Percentiles rank a stretch among this genome's conserved stretches.
These are phyloP conservation scores for Papilio xuthus DNA, from an alignment of 1,140 invertebrate species.

Conservation along the genomic window DNA sequence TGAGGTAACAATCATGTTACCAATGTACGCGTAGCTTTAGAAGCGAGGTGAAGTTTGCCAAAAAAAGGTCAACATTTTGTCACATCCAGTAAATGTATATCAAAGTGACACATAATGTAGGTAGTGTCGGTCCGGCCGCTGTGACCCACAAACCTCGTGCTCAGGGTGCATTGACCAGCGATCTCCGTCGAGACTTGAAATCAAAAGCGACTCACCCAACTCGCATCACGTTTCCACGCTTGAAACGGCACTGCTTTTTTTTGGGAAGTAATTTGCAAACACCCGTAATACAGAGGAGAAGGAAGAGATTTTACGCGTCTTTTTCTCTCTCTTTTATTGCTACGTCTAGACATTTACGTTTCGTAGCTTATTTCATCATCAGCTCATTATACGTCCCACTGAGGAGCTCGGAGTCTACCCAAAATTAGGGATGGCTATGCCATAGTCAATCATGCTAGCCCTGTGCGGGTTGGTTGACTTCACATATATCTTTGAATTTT, in stretches of 20 bases:
- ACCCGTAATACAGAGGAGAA: background rate
- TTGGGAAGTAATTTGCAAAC: background rate
- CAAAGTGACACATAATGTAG: constrained; percentile 44
- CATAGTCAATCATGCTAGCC: too few species aligned
- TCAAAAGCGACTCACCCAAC: constrained; percentile 40
- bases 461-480: too few species aligned
- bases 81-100: constrained; percentile 24
- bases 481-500: too few species aligned
- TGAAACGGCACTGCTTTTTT: constrained; percentile 2
- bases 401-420: too few species aligned
- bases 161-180: constrained; percentile 57
- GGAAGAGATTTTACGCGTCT: background rate
- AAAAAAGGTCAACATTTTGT: background rate
- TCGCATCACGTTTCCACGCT: constrained; percentile 33
- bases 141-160: constrained; percentile 69
- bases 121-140: constrained; percentile 55
- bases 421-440: too few species aligned
- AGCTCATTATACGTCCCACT: too few species aligned
- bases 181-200: constrained; percentile 48
- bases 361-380: background rate
- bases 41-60: background rate
- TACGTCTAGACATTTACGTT: background rate
- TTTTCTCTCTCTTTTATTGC: background rate
- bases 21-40: too few species aligned
- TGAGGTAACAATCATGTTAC: too few species aligned